Evolutionary conservation across 2,888 invertebrate genomes (phyloP).

Genomic region (Lycaena phlaeas): DNA sequence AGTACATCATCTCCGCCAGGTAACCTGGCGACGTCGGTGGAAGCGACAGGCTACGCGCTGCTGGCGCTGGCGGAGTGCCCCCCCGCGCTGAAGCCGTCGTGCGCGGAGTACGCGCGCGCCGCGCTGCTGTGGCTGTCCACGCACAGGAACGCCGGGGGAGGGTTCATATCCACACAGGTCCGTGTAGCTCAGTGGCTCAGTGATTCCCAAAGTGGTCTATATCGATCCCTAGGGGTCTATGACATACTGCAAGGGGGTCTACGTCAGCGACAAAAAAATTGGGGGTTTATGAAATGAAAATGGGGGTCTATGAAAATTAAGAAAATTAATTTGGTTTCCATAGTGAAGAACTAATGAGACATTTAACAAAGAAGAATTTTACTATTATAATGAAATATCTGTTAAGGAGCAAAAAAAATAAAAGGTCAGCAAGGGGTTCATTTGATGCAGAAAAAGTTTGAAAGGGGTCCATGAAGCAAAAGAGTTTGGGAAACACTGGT

Average conservation of each 20-base stretch:
- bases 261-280: no score
- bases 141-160: constrained; percentile 78
- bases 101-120: constrained; percentile 50
- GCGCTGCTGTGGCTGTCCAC: constrained; percentile 82
- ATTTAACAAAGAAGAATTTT: neutral
- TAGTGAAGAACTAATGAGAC: no score
- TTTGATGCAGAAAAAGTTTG: no score
- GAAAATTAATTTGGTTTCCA: no score
- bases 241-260: no score
- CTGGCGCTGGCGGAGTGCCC: constrained; percentile 55
- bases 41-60: constrained; percentile 79
- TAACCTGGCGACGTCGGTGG: constrained; percentile 74
- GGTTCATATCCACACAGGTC: constrained; percentile 83
- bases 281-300: no score
- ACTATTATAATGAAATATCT: neutral
- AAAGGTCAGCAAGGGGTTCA: neutral
- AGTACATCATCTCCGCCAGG: constrained; percentile 30
- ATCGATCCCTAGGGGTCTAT: no score
- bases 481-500: no score
- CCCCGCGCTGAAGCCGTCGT: constrained; percentile 52
- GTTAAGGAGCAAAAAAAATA: neutral
- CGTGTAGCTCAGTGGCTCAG: no score
- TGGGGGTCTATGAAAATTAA: no score
- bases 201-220: no score
- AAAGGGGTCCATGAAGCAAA: no score